phyloP scores from a whole-genome alignment of 2,797 vertebrate species.

The Lithobates sylvaticus region DNA sequence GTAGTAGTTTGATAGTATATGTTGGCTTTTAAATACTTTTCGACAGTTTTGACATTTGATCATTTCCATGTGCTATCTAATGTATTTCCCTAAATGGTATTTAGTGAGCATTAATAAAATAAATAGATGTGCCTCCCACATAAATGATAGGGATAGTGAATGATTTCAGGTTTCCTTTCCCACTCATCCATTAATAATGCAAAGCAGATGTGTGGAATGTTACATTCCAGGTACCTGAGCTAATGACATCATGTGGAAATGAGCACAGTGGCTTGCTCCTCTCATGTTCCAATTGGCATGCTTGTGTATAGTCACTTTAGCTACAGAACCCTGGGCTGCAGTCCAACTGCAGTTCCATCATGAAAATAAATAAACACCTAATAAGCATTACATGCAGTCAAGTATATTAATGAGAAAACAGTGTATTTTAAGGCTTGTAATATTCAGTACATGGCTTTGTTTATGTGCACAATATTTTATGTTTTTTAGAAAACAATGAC shows the following conservation, averaged over 20 bases:
- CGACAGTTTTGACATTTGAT: constrained; percentile 27
- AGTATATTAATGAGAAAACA: background rate
- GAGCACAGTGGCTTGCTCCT: constrained; percentile 75
- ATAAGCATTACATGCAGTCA: background rate
- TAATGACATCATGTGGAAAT: constrained; percentile 79
- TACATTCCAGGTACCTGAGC: constrained; percentile 91
- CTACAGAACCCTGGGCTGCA: background rate
- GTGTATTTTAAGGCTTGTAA: background rate
- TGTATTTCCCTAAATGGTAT: constrained; percentile 49
- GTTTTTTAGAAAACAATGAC: background rate
- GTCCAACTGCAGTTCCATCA: constrained; percentile 4
- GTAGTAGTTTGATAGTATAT: background rate
- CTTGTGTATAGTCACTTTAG: background rate
- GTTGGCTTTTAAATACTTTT: background rate
- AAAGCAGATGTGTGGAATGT: constrained; percentile 86
- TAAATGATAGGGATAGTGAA: constrained; percentile 50
- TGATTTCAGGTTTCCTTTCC: constrained; percentile 67
- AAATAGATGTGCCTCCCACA: constrained; percentile 55
- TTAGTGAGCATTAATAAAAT: constrained; percentile 52
- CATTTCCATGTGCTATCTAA: constrained; percentile 36
- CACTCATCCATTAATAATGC: constrained; percentile 86
- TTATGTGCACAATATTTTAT: too few species aligned
- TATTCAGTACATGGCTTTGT: background rate
- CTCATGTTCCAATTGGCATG: constrained; percentile 63
- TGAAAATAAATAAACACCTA: constrained; percentile 1